Evolutionary conservation across 92 coral and sea anemone species (phyloP).

Genomic region (Zoanthus sociatus): DNA sequence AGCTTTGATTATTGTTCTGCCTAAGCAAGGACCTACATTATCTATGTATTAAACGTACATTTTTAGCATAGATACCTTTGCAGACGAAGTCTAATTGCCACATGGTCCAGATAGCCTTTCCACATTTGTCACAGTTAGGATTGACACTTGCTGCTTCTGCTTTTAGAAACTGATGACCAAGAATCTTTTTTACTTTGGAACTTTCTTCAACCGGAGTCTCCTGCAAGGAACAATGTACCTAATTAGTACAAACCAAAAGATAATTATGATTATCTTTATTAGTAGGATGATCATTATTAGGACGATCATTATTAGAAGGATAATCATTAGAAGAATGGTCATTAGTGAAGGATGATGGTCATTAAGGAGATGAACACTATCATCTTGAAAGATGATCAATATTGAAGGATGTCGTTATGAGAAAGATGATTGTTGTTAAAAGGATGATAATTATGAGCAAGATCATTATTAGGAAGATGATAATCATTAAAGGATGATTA

Average conservation of each 20-base stretch:
- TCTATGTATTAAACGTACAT: neutral
- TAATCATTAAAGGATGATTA: no score
- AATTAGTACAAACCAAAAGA: neutral
- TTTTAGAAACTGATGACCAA: conserved; percentile 87
- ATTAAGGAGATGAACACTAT: no score
- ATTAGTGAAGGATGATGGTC: no score
- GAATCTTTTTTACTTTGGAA: conserved; percentile 70
- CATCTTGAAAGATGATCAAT: no score
- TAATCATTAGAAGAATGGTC: no score
- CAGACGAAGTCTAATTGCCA: conserved; percentile 94
- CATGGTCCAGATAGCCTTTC: conserved; percentile 91
- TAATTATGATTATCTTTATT: no score
- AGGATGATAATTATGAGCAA: no score
- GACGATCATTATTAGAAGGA: no score
- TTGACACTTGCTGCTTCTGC: conserved; percentile 68
- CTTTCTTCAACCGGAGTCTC: conserved; percentile 61
- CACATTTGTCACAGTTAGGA: conserved; percentile 89
- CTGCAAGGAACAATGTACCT: conserved; percentile 28
- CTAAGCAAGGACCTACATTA: neutral
- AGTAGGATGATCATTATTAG: no score
- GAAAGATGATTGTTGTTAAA: no score
- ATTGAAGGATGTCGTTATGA: no score
- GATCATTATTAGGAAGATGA: no score
- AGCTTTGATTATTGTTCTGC: neutral
- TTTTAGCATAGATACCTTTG: conserved; percentile 58